Evolutionary conservation across 2,797 vertebrate species (phyloP).

Genomic region (Lagocephalus sceleratus): DNA sequence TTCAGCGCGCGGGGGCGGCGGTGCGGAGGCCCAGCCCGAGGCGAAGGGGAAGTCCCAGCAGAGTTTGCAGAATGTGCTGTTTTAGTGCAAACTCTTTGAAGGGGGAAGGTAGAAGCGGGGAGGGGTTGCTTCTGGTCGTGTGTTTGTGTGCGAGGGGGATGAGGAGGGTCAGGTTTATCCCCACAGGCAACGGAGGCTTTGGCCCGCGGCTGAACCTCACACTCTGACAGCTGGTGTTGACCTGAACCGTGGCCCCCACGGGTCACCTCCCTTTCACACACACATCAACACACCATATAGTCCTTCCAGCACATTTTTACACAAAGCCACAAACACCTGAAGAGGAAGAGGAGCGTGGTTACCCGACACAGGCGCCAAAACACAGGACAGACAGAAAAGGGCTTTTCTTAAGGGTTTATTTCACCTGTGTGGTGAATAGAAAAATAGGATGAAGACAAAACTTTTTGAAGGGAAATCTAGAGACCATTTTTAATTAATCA

Average conservation of each 20-base stretch:
- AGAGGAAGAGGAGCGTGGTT: constrained; percentile 30
- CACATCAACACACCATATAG: constrained; percentile 30
- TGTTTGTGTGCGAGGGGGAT: constrained; percentile 36
- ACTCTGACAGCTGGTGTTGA: constrained; percentile 77
- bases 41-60: constrained; percentile 46
- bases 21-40: constrained; percentile 38
- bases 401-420: constrained; percentile 78
- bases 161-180: constrained; percentile 63
- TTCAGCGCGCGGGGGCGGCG: constrained; percentile 18
- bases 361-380: constrained; percentile 33
- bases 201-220: constrained; percentile 75
- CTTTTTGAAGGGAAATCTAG: constrained; percentile 80
- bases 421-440: constrained; percentile 79
- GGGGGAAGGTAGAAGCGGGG: constrained; percentile 41
- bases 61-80: constrained; percentile 28
- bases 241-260: constrained; percentile 60
- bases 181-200: constrained; percentile 64
- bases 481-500: constrained; percentile 78
- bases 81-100: constrained; percentile 45
- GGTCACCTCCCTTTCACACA: constrained; percentile 31
- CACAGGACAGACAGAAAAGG: constrained; percentile 35
- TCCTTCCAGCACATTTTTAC: constrained; percentile 19
- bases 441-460: constrained; percentile 84
- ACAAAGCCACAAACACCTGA: constrained; percentile 51
- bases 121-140: constrained; percentile 43